Base-by-base conservation (phyloP, 2,797 vertebrate species). In the Poecilia velifera region DNA sequence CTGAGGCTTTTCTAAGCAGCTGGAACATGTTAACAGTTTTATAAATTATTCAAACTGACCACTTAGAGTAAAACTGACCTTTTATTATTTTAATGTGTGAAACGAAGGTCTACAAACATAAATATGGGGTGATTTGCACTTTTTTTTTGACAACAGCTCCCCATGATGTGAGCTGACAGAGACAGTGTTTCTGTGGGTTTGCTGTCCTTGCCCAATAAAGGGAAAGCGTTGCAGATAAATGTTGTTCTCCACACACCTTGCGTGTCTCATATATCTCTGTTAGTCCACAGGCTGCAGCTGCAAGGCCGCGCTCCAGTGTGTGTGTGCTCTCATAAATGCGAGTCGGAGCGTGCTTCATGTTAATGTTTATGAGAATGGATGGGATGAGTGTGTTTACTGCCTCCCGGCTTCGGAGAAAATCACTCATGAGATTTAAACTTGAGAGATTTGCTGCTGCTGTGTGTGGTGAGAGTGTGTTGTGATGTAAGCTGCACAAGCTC, bases 181-280 rank as follows among this genome's bases (percentile, higher is more conserved):
- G 43, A 36, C 20, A 73, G 66, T 43, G 79, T 71, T 79, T 75
- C 62, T 81, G 86, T 72, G 57, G 82, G 79, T 78, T 22, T 47
- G 79, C 83, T 89, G 90, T 92, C 88, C 90, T 88, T 85, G 92
- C 90, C 90, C 88, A 87, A 81, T 81, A 86, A 90, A 85, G 82
- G 36, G 62, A 82, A 34, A 39, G 68, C 14, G 57, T 46, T 57
- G 53, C 73, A 87, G 93, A 93, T 90, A 87, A 92, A 93, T 93
- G 90, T 84, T 90, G 83, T 88, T 91, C 88, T 90, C 84, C 88
- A 82, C 90, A 80, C 87, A 71, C 80, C 84, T 53, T 36, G 77
- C 84, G 16, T 76, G 87, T 39, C 86, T 90, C 94, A 93, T 93
- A 94, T 86, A 91, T 95, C 94, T 94, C 84, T 77, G 89, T 94